Evolutionary conservation across 2,113 vertebrate genomes (phyloP).

Genomic region (Drymodes brunneopygia): DNA sequence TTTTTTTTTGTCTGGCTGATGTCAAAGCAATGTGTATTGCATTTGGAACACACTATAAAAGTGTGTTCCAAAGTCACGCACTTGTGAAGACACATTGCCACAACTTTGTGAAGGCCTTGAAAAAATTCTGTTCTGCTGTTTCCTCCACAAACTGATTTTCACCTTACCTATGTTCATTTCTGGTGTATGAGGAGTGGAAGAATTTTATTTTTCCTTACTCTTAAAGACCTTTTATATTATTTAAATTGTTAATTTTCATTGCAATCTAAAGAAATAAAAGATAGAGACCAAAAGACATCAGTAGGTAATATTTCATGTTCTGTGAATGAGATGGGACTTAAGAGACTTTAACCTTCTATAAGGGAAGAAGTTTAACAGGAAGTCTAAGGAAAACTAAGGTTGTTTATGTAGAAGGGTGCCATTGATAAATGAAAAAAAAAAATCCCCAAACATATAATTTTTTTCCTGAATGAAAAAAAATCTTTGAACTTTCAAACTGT

Average conservation of each 20-base stretch:
- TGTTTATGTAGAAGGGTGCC: not conserved
- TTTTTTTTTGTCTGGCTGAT: not conserved
- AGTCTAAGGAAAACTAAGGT: not conserved
- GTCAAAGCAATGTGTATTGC: not conserved
- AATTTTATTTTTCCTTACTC: not conserved
- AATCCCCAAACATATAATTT: rapidly evolving
- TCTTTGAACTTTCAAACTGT: not conserved
- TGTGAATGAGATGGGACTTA: not conserved
- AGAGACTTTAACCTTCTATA: not conserved
- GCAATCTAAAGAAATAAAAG: not conserved
- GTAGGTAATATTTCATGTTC: not conserved
- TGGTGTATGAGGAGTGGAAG: not conserved
- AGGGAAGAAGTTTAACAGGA: not conserved
- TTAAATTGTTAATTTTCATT: not conserved
- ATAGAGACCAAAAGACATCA: not conserved
- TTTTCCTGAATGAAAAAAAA: not conserved
- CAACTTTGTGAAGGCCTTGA: not conserved
- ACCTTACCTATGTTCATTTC: not conserved
- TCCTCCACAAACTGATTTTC: not conserved
- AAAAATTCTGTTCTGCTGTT: not conserved
- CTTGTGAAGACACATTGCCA: not conserved
- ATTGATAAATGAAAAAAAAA: not conserved
- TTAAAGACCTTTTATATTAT: not conserved
- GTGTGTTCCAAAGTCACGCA: too few species aligned
- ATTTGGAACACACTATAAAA: not conserved